phyloP scores from a whole-genome alignment of 2,113 vertebrate genomes.

The Aspiorhynchus laticeps region DNA sequence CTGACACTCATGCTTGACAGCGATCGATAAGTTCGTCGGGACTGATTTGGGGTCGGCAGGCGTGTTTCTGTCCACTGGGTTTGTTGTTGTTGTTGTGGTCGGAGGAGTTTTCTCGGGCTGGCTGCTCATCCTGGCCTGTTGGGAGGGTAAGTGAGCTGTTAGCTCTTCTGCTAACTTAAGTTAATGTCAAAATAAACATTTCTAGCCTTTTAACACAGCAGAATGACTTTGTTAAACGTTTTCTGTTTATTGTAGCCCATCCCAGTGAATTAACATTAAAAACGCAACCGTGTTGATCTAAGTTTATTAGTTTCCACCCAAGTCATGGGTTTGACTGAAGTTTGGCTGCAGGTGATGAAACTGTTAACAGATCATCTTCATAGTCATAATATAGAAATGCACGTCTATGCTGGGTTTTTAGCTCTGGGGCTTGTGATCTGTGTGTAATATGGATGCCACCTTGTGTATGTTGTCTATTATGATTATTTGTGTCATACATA shows the following conservation, averaged over 20 bases:
- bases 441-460: background rate
- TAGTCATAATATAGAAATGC: background rate
- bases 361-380: background rate
- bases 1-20: constrained; percentile 38
- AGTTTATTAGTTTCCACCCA: constrained; percentile 2
- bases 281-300: background rate
- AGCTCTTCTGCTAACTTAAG: constrained; percentile 35
- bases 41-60: background rate
- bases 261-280: background rate
- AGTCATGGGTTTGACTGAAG: constrained; percentile 2
- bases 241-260: background rate
- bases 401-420: background rate
- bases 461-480: background rate
- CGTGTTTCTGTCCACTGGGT: constrained; percentile 47
- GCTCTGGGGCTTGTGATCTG: background rate
- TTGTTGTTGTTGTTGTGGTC: constrained; percentile 36
- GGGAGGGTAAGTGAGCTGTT: constrained; percentile 71
- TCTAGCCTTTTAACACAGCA: background rate
- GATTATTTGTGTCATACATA: background rate
- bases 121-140: constrained; percentile 72
- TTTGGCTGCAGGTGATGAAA: constrained; percentile 18
- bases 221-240: background rate
- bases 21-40: constrained; percentile 49
- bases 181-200: background rate
- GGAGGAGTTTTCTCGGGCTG: constrained; percentile 57